phyloP scores from a whole-genome alignment of 2,888 invertebrate species.

The Drosophila recens region DNA sequence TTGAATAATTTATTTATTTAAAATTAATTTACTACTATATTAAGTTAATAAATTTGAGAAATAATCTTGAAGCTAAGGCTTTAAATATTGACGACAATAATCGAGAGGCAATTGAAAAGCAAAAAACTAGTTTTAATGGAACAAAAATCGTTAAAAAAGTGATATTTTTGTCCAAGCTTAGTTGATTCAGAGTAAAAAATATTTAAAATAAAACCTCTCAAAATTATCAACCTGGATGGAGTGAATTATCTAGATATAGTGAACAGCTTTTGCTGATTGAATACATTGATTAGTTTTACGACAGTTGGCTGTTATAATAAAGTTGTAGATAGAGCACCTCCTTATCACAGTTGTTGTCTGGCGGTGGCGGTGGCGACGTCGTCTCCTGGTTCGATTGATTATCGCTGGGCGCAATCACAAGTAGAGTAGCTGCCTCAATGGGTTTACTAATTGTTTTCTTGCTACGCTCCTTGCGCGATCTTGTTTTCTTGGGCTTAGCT shows the following conservation, averaged over 20 bases:
- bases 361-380: constrained; percentile 32
- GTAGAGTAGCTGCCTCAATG: constrained; percentile 49
- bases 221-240: neutral
- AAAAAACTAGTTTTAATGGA: no score
- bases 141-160: no score
- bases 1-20: neutral
- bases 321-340: constrained; percentile 46
- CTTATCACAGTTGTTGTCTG: constrained; percentile 70
- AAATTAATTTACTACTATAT: no score
- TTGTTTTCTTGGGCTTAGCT: constrained; percentile 62
- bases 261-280: neutral
- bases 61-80: no score
- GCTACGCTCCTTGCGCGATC: constrained; percentile 69
- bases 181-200: neutral
- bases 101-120: no score
- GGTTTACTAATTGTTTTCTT: constrained; percentile 63
- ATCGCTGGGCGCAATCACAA: constrained; percentile 57
- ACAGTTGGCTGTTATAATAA: neutral
- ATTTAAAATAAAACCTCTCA: neutral
- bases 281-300: neutral
- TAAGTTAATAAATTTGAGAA: no score
- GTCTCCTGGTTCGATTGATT: constrained; percentile 46
- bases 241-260: neutral
- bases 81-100: no score
- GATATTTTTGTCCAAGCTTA: no score